Evolutionary conservation across 2,113 vertebrate genomes (phyloP), one percentile per base, ranked within the genome.

Genomic region (Myotis brandtii): DNA sequence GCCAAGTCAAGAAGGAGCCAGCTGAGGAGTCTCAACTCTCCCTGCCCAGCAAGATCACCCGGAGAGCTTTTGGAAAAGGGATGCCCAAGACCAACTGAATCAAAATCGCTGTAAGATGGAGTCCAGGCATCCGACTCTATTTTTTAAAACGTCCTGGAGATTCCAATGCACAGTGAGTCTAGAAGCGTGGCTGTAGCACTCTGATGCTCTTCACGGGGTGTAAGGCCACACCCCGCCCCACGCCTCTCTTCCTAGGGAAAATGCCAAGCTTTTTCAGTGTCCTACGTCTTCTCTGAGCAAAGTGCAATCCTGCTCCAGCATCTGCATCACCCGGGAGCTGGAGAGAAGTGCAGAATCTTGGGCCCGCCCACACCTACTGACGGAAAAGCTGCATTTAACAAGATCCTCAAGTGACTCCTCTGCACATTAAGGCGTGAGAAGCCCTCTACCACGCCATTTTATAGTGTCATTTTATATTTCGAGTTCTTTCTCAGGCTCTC

Each of bases 171-270:
- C 27, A 18, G 48, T 13, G 54, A 37, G 27, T 2, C 21, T 14
- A 12, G 54, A 43, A 2, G n/a, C 0, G 0, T 4, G 23, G 43
- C 10, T 17, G 0, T 0, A 17, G 14, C 0, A 1, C 30, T 48
- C 52, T 0, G 14, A 11, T 23, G 23, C 25, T 62, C 54, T 20
- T 27, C 10, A 2, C 2, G 5, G 73, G 59, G 16, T 10, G 48
- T 1, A 5, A 12, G 32, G 7, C 20, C 6, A 9, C 27, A 9
- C 17, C 50, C 14, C 5, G 20, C 43, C 8, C 43, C 2, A 2
- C 40, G 9, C 16, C 59, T 67, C 62, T 72, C 69, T 67, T 34
- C 40, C 46, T 4, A 6, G 43, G 72, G 64, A 46, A 30, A 9
- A 34, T 4, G 1, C 17, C 3, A 3, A 27, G 12, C 8, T 25